These are phyloP conservation scores for Pogonocichla stellata DNA, from an alignment of 2,113 vertebrate species.

Conservation along the genomic window DNA sequence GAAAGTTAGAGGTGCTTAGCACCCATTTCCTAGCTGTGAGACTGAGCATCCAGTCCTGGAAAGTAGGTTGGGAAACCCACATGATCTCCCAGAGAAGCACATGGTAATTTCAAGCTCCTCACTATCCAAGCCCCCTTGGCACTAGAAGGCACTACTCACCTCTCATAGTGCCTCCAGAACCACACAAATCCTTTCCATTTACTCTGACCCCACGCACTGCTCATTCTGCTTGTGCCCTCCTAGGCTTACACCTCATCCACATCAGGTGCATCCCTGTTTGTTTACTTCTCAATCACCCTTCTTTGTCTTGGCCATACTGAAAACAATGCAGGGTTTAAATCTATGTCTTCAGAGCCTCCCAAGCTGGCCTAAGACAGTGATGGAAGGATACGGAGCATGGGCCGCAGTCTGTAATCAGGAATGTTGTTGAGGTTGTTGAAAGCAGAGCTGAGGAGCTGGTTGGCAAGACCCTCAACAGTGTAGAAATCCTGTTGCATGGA, in stretches of 20 bases:
- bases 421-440: constrained; percentile 88
- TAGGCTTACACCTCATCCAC: neutral
- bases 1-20: neutral
- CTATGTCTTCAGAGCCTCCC: neutral
- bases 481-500: constrained; percentile 94
- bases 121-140: neutral
- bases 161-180: neutral
- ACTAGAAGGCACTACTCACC: neutral
- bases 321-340: neutral
- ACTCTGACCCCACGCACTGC: neutral
- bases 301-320: neutral
- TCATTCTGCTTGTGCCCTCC: neutral
- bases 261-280: neutral
- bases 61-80: neutral
- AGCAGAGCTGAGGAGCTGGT: constrained; percentile 84
- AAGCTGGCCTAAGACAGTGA: neutral
- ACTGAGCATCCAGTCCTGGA: neutral
- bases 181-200: neutral
- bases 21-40: neutral
- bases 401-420: constrained; percentile 90
- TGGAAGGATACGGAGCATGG: constrained; percentile 93
- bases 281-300: neutral
- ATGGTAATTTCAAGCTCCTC: neutral
- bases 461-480: constrained; percentile 83
- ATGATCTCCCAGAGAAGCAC: neutral